Conservation (phyloP, 2,888 invertebrate genomes). For the Eupithecia centaureata region DNA sequence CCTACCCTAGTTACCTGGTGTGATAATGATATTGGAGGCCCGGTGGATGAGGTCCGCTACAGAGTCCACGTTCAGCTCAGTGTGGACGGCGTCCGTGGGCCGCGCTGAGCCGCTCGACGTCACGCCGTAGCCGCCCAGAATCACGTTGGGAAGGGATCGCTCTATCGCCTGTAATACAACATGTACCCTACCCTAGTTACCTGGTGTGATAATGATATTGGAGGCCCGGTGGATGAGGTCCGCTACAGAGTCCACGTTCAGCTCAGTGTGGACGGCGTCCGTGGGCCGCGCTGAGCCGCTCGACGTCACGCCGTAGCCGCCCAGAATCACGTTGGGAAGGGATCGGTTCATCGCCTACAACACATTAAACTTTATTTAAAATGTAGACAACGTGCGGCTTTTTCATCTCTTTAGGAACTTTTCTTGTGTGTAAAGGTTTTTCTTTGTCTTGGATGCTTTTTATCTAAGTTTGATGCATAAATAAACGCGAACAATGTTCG, state of each 20-base stretch:
- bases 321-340: constrained; percentile 93
- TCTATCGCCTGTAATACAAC: constrained; percentile 86
- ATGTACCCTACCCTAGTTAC: constrained; percentile 59
- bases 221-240: constrained; percentile 90
- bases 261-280: constrained; percentile 91
- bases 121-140: constrained; percentile 94
- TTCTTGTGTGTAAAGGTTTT: no score
- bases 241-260: constrained; percentile 88
- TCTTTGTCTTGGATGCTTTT: no score
- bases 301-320: constrained; percentile 92
- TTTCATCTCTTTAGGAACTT: no score
- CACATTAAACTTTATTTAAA: not conserved
- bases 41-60: constrained; percentile 91
- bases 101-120: constrained; percentile 89
- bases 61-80: constrained; percentile 89
- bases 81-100: constrained; percentile 91
- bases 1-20: constrained; percentile 84
- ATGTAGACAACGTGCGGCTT: not conserved
- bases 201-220: constrained; percentile 94
- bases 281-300: constrained; percentile 91
- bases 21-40: constrained; percentile 93
- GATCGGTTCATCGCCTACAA: constrained; percentile 91
- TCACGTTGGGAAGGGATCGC: constrained; percentile 93
- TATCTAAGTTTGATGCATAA: no score
- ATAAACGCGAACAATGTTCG: no score